Evolutionary conservation across 2,888 invertebrate genomes (phyloP).

Genomic region (Epinotia bilunana): DNA sequence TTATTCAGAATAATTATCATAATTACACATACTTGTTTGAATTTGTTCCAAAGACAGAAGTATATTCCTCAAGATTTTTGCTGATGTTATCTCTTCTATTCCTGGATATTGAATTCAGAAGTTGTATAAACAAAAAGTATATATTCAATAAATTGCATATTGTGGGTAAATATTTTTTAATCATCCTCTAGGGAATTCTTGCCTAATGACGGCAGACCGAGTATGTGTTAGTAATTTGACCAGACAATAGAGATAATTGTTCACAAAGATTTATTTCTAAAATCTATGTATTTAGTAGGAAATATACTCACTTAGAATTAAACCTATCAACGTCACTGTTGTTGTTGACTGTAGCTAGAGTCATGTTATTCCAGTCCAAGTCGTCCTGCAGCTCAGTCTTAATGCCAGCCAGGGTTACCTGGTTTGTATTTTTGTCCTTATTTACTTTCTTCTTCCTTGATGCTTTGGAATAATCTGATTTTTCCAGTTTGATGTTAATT

Average conservation of each 20-base stretch:
- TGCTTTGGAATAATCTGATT: slow-evolving; percentile 53
- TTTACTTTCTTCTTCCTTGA: slow-evolving; percentile 68
- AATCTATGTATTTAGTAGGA: neutral
- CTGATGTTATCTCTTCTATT: slow-evolving; percentile 78
- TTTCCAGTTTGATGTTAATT: slow-evolving; percentile 74
- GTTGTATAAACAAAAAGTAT: slow-evolving; percentile 19
- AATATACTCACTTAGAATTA: slow-evolving; percentile 74
- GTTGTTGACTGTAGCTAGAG: slow-evolving; percentile 75
- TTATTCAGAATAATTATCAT: slow-evolving; percentile 58
- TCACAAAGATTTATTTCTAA: neutral
- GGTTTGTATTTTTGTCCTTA: slow-evolving; percentile 55
- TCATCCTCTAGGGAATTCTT: neutral
- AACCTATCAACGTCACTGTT: slow-evolving; percentile 72
- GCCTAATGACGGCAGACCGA: neutral
- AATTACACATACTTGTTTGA: slow-evolving; percentile 78
- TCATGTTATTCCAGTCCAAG: slow-evolving; percentile 80
- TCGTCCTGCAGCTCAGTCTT: slow-evolving; percentile 81
- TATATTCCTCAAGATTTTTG: slow-evolving; percentile 76
- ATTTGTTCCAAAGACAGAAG: slow-evolving; percentile 76
- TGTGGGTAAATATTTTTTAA: neutral
- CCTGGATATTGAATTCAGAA: slow-evolving; percentile 72
- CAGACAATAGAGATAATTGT: neutral
- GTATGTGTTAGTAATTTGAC: neutral
- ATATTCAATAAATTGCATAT: neutral
- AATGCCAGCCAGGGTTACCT: slow-evolving; percentile 71